Evolutionary conservation across 2,113 vertebrate genomes (phyloP), one percentile per base, ranked within the genome.

Genomic region (Cyphomyrus discorhynchus): DNA sequence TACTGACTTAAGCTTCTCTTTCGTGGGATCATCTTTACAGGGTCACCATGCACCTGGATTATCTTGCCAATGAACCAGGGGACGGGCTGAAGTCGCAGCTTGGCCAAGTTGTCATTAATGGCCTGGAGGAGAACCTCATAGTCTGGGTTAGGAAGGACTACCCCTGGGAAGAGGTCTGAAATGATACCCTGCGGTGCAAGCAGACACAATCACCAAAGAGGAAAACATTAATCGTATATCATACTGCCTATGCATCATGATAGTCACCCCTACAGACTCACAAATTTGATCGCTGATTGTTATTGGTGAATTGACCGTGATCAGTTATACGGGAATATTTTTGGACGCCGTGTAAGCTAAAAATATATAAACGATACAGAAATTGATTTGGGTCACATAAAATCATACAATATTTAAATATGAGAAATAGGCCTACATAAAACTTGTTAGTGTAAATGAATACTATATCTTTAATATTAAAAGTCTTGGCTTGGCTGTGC

Each of bases 51-150:
- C 89, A 99, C 98, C 97, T 99, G 98, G 92, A 98, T 98, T 90
- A 99, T 97, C 94, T 98, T 99, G 46, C 95, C 96, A 91, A 97
- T 97, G 93, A 99, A 99, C 98, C 97, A 99, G 0, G 97, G 96
- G 15, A 98, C 97, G 15, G 98, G 94, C 70, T 99, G 97, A 82
- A 99, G 97, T 84, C 96, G 94, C 92, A 97, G 92, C 90, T 97
- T 97, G 70, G 89, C 91, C 11, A 97, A 96, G 93, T 98, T 99
- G 9, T 95, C 90, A 91, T 94, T 94, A 49, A 99, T 90, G 10
- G 96, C 97, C 74, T 96, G 92, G n/a, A 98, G 89, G 90, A 98
- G 96, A 58, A 97, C 49, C 0, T 96, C 96, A 87, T 98, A 97
- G 93, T 98, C 97, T 89, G 98, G 97, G 91, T 96, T 95, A 77